A percentile compares a stretch with the other conserved stretches of the same genome.
These are phyloP conservation scores for Pterocles orientalis DNA, from an alignment of 2,113 vertebrate genomes.

Conservation along the genomic window DNA sequence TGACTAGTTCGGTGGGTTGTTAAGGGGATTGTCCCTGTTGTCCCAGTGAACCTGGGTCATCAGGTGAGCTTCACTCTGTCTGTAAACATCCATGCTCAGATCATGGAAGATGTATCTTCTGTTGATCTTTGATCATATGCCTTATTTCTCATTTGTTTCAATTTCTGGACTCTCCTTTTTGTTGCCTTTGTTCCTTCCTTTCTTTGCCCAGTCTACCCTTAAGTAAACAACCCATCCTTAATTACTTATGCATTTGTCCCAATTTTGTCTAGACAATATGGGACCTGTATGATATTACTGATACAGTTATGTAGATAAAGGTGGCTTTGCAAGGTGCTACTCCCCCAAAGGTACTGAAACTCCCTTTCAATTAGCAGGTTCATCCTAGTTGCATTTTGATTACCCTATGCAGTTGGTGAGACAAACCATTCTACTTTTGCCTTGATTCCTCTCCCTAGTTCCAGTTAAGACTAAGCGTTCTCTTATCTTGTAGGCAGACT, in stretches of 20 bases:
- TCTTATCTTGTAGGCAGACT: neutral
- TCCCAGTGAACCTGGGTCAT: neutral
- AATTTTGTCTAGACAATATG: neutral
- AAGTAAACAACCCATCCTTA: neutral
- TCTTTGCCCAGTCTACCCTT: neutral
- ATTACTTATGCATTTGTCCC: neutral
- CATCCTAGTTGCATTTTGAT: neutral
- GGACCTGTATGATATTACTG: neutral
- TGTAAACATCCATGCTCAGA: neutral
- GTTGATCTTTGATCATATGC: neutral
- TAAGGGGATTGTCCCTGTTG: neutral
- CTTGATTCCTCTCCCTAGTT: neutral
- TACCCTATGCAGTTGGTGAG: neutral
- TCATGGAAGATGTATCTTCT: neutral
- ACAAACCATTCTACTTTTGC: neutral
- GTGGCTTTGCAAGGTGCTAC: neutral
- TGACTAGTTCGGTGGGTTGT: neutral
- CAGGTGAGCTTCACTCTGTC: neutral
- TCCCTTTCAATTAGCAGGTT: neutral
- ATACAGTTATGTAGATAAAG: accelerated
- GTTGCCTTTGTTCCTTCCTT: neutral
- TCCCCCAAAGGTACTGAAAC: neutral
- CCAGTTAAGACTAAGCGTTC: neutral
- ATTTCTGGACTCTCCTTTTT: neutral
- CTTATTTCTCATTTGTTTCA: neutral